Percentiles rank a stretch among this genome's conserved stretches.
Evolutionary conservation across 2,797 vertebrate species (phyloP).

Genomic region (Oryzias dopingdopingensis): DNA sequence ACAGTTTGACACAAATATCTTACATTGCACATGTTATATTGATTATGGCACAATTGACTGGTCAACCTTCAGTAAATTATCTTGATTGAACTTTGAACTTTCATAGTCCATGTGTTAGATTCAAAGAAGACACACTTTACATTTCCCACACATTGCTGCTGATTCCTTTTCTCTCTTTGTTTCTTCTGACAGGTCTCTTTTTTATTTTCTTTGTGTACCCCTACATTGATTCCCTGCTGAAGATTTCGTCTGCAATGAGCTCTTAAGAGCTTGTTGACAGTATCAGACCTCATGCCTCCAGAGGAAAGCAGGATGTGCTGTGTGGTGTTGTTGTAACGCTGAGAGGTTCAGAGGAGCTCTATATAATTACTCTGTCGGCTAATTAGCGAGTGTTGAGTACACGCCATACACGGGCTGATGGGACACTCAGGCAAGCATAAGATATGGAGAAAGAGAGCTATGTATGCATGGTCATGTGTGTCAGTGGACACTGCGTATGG

Average conservation of each 20-base stretch:
- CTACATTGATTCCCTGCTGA: constrained; percentile 42
- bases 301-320: constrained; percentile 39
- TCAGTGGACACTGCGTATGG: constrained; percentile 20
- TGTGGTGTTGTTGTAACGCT: constrained; percentile 44
- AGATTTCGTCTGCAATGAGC: constrained; percentile 55
- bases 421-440: constrained; percentile 77
- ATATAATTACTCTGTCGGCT: constrained; percentile 84
- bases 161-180: constrained; percentile 44
- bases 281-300: constrained; percentile 56
- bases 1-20: too few species aligned
- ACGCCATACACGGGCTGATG: constrained; percentile 79
- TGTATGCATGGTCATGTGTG: constrained; percentile 22
- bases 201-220: constrained; percentile 39
- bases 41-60: too few species aligned
- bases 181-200: constrained; percentile 52
- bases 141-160: constrained; percentile 42
- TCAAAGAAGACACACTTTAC: neutral
- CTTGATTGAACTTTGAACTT: too few species aligned
- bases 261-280: constrained; percentile 68
- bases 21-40: too few species aligned
- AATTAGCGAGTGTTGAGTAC: constrained; percentile 84
- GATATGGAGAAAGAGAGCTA: constrained; percentile 52
- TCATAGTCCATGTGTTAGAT: too few species aligned
- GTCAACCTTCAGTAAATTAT: too few species aligned
- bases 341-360: constrained; percentile 63